Evolutionary conservation across 2,113 vertebrate species (phyloP).

Genomic region (Dunckerocampus dactyliophorus): DNA sequence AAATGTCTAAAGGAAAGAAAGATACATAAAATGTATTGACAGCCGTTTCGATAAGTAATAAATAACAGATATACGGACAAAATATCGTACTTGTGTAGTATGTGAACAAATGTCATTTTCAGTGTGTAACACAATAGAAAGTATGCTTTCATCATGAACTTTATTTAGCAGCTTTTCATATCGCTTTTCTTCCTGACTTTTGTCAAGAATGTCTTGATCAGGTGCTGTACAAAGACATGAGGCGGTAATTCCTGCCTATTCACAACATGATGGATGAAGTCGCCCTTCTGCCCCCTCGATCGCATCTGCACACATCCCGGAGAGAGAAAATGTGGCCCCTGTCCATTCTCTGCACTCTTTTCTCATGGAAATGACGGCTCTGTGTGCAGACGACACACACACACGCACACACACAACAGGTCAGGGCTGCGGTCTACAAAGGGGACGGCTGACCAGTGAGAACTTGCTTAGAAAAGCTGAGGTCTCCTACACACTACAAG

Average conservation of each 20-base stretch:
- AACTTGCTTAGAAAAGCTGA: slow-evolving; percentile 41
- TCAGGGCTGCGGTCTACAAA: slow-evolving; percentile 61
- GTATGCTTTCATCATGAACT: slow-evolving; percentile 12
- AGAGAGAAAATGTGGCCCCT: slow-evolving; percentile 47
- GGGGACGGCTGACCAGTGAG: slow-evolving; percentile 61
- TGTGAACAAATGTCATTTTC: not conserved
- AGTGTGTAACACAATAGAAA: not conserved
- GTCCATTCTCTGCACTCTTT: slow-evolving; percentile 60
- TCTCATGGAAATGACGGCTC: slow-evolving; percentile 68
- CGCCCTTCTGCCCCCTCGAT: slow-evolving; percentile 36
- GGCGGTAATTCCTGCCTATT: slow-evolving; percentile 48
- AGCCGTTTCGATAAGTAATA: not conserved
- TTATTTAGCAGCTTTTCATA: slow-evolving; percentile 19
- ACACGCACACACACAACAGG: slow-evolving; percentile 43
- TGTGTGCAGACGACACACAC: slow-evolving; percentile 18
- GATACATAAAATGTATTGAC: not conserved
- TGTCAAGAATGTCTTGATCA: slow-evolving; percentile 48
- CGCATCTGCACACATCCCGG: slow-evolving; percentile 31
- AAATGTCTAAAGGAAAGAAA: not conserved
- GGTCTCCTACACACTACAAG: slow-evolving; percentile 41
- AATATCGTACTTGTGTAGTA: no score
- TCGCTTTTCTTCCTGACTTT: slow-evolving; percentile 44
- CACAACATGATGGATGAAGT: slow-evolving; percentile 57
- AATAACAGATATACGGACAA: not conserved
- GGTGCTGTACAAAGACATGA: slow-evolving; percentile 41